These are phyloP conservation scores for Tethya wilhelma DNA, from an alignment of 37 sponge, comb jelly and placozoan species.

Conservation along the genomic window DNA sequence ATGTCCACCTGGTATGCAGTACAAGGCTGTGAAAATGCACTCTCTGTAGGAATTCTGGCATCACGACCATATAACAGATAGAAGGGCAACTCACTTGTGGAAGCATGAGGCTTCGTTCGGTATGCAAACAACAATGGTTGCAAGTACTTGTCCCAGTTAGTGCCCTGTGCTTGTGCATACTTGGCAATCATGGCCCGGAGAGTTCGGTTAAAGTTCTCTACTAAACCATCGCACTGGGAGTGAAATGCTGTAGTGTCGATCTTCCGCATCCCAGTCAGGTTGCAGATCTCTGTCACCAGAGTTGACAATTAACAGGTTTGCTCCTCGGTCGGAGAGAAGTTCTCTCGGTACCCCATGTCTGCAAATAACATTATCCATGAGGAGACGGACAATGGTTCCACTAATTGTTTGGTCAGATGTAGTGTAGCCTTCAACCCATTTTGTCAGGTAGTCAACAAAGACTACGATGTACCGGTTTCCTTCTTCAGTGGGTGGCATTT, in stretches of 20 bases:
- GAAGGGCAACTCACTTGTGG: slow-evolving; percentile 24
- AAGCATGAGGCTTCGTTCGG: slow-evolving; percentile 9
- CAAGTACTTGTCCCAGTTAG: neutral
- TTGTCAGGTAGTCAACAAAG: slow-evolving; percentile 15
- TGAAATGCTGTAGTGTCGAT: slow-evolving; percentile 35
- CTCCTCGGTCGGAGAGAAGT: slow-evolving; percentile 14
- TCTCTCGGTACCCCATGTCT: slow-evolving; percentile 25
- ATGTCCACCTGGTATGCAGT: slow-evolving; percentile 1
- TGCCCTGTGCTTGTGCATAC: neutral
- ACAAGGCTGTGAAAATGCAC: neutral
- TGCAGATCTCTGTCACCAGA: neutral
- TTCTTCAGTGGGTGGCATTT: neutral
- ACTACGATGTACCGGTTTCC: slow-evolving; percentile 23
- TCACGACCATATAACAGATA: slow-evolving; percentile 24
- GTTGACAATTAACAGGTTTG: slow-evolving; percentile 7
- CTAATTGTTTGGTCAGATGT: no score
- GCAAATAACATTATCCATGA: slow-evolving; percentile 19
- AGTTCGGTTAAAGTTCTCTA: slow-evolving; percentile 29
- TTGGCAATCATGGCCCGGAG: slow-evolving; percentile 23
- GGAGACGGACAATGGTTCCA: neutral
- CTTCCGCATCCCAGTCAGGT: slow-evolving; percentile 13
- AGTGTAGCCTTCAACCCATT: slow-evolving; percentile 16
- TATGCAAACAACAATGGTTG: slow-evolving; percentile 21
- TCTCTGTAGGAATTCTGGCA: slow-evolving; percentile 8
- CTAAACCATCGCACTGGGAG: slow-evolving; percentile 21